Evolutionary conservation across 2,113 vertebrate genomes (phyloP).

Genomic region (Malurus melanocephalus): DNA sequence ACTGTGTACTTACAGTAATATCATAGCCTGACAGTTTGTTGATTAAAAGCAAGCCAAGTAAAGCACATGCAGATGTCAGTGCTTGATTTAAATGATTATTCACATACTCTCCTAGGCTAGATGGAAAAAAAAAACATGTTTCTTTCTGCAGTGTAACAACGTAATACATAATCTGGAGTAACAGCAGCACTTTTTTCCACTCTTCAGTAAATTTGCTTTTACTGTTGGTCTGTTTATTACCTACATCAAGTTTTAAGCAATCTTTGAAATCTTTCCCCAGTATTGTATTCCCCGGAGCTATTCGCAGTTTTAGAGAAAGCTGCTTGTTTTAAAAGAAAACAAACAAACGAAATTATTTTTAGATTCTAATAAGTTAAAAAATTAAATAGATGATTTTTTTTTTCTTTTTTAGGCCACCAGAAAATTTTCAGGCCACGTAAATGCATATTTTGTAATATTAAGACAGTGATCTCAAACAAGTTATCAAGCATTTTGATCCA

Average conservation of each 20-base stretch:
- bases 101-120: constrained; percentile 8
- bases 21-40: constrained; percentile 45
- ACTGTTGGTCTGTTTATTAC: not conserved
- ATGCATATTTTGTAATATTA: not conserved
- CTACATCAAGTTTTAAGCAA: not conserved
- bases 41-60: constrained; percentile 55
- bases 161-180: not conserved
- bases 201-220: not conserved
- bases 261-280: not conserved
- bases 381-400: not conserved
- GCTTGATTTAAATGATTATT: constrained; percentile 40
- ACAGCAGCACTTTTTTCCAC: not conserved
- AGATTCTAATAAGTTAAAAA: not conserved
- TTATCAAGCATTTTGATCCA: not conserved
- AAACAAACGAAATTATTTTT: not conserved
- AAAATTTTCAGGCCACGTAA: not conserved
- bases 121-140: not conserved
- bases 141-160: not conserved
- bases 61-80: constrained; percentile 57
- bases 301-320: not conserved
- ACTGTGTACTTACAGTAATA: constrained; percentile 15
- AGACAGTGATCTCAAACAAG: not conserved
- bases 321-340: not conserved
- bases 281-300: not conserved
- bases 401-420: not conserved